A percentile compares a stretch with the other conserved stretches of the same genome.
These are phyloP conservation scores for Hirtodrosophila histrioides DNA, from an alignment of 2,888 invertebrate species.

Conservation along the genomic window DNA sequence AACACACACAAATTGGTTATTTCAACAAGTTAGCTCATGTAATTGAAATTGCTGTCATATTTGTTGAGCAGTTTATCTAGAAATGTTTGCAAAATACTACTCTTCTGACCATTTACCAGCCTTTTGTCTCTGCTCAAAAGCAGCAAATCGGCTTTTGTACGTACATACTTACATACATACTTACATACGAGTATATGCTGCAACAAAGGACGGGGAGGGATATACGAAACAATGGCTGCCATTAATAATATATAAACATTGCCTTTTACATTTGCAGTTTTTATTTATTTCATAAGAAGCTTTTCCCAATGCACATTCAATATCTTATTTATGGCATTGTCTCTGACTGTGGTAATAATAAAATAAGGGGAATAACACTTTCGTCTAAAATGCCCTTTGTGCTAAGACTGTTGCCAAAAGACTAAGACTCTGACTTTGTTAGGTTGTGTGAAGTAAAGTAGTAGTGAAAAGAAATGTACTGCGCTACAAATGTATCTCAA, in stretches of 20 bases:
- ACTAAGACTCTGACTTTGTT: too few relatives aligned
- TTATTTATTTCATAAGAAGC: slow-evolving; percentile 4
- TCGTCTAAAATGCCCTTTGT: too few relatives aligned
- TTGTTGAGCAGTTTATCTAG: background rate
- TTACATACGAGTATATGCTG: too few relatives aligned
- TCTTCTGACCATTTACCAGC: background rate
- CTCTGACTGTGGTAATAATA: background rate
- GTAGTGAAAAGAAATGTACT: too few relatives aligned
- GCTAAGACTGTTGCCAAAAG: too few relatives aligned
- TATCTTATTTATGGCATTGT: slow-evolving; percentile 7
- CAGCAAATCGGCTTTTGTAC: slow-evolving; percentile 22
- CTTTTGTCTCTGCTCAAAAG: slow-evolving; percentile 3
- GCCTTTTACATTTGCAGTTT: slow-evolving; percentile 13
- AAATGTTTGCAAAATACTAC: background rate
- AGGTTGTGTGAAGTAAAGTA: too few relatives aligned
- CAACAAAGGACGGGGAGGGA: background rate
- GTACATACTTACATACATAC: too few relatives aligned
- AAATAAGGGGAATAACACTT: too few relatives aligned
- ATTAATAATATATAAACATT: slow-evolving; percentile 13
- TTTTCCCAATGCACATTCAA: slow-evolving; percentile 9
- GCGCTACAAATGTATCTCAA: too few relatives aligned
- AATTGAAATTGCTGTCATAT: background rate
- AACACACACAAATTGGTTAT: slow-evolving; percentile 6
- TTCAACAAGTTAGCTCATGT: background rate
- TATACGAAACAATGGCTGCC: background rate